phyloP scores from a whole-genome alignment of 2,113 vertebrate species.

The Campylomormyrus numenius region DNA sequence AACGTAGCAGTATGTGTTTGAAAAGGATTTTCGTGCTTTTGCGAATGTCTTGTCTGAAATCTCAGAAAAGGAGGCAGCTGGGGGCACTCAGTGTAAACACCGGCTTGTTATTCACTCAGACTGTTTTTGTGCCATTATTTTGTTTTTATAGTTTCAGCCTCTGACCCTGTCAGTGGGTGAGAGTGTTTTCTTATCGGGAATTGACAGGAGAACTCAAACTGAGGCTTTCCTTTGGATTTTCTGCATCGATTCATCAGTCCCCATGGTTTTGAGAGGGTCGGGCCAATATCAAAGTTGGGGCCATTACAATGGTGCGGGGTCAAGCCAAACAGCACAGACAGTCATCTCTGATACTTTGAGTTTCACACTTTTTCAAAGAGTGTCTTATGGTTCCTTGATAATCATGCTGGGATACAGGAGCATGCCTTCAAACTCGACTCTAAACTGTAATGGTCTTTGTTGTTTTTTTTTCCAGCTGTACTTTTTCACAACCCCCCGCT shows the following conservation, averaged over 20 bases:
- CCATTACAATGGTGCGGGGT: slow-evolving; percentile 13
- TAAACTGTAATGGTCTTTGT: background rate
- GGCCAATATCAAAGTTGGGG: slow-evolving; percentile 41
- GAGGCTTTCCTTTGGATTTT: slow-evolving; percentile 41
- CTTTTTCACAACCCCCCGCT: slow-evolving; percentile 25
- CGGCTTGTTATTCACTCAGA: slow-evolving; percentile 7
- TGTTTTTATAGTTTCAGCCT: background rate
- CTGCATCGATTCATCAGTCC: slow-evolving; percentile 50
- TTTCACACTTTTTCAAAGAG: slow-evolving; percentile 40
- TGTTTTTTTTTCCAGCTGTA: slow-evolving; percentile 16
- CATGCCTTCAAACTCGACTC: background rate
- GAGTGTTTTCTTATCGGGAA: background rate
- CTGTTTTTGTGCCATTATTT: background rate
- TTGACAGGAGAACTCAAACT: slow-evolving; percentile 4
- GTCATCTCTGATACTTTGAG: slow-evolving; percentile 35
- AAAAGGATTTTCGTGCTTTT: slow-evolving; percentile 4
- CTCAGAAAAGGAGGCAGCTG: background rate
- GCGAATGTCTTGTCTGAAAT: slow-evolving; percentile 9
- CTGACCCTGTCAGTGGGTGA: background rate
- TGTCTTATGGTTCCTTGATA: slow-evolving; percentile 22
- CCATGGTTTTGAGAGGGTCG: slow-evolving; percentile 47
- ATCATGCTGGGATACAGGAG: background rate
- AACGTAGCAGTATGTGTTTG: background rate
- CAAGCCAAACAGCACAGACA: slow-evolving; percentile 30
- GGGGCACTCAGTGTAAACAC: background rate